A percentile compares a stretch with the other conserved stretches of the same genome.
These are phyloP conservation scores for Gila orcuttii DNA, from an alignment of 2,113 vertebrate species.

Conservation along the genomic window DNA sequence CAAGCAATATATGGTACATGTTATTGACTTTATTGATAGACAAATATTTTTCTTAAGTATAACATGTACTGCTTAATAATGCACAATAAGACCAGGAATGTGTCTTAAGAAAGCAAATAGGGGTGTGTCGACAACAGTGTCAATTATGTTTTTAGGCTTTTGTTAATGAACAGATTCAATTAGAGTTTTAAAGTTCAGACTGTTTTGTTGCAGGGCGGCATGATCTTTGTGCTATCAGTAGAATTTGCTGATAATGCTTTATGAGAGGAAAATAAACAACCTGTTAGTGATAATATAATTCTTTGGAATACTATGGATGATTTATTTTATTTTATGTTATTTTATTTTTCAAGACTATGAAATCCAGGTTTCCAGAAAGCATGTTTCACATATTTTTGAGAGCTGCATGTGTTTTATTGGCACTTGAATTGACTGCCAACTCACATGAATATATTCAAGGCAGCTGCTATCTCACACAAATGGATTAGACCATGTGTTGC, in stretches of 20 bases:
- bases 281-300: background rate
- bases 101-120: background rate
- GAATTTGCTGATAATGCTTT: background rate
- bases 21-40: background rate
- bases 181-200: background rate
- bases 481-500: constrained; percentile 23
- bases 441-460: background rate
- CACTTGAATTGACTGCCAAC: background rate
- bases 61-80: background rate
- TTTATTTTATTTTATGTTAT: background rate
- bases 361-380: background rate
- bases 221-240: background rate
- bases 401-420: constrained; percentile 10
- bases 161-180: background rate
- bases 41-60: background rate
- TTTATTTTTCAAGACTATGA: background rate
- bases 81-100: background rate
- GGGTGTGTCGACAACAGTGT: background rate
- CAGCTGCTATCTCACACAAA: background rate
- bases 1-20: background rate
- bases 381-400: background rate
- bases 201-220: background rate
- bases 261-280: constrained; percentile 5
- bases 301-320: background rate
- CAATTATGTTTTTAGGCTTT: background rate